These are phyloP conservation scores for Dryoscopus gambensis DNA, from an alignment of 2,113 vertebrate species.

Conservation along the genomic window DNA sequence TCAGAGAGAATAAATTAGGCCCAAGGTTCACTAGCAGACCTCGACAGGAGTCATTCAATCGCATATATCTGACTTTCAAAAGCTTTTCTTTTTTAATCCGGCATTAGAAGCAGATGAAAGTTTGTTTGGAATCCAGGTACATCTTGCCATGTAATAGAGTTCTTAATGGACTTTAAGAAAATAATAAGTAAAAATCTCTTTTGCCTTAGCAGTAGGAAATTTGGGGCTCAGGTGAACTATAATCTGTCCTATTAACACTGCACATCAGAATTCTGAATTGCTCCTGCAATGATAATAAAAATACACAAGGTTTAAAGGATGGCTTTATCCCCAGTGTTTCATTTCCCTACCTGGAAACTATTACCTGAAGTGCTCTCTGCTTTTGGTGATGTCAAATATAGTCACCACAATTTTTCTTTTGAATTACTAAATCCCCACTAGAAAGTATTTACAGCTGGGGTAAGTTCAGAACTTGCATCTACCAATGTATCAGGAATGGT, in stretches of 20 bases:
- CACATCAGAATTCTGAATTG: background rate
- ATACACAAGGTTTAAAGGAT: background rate
- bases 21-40: background rate
- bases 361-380: background rate
- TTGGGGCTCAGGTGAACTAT: constrained; percentile 15
- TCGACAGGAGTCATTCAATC: background rate
- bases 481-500: no score
- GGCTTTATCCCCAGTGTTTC: background rate
- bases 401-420: background rate
- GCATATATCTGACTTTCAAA: background rate
- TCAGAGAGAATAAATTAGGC: background rate
- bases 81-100: background rate
- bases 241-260: background rate
- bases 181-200: background rate
- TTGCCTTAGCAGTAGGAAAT: background rate
- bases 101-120: background rate
- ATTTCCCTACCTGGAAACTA: background rate
- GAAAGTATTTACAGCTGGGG: background rate
- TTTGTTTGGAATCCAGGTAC: background rate
- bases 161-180: background rate
- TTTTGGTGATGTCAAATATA: background rate
- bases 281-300: background rate
- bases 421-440: background rate
- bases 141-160: background rate
- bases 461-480: background rate